Conservation (phyloP, 2,797 vertebrate species). For the Phaenicophaeus curvirostris region DNA sequence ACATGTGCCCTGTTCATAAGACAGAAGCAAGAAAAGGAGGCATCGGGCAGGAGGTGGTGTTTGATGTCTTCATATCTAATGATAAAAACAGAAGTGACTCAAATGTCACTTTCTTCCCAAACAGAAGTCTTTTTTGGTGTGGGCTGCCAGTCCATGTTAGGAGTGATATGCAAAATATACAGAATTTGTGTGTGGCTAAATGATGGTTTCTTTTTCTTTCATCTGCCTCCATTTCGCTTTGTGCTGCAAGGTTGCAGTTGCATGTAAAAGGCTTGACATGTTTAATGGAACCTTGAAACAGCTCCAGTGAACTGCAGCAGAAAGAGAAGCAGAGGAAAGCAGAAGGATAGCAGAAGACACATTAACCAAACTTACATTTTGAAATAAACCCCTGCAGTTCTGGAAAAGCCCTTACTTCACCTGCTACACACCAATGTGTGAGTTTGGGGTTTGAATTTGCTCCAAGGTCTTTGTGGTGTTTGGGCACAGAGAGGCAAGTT, state of each 20-base stretch:
- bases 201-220: constrained; percentile 39
- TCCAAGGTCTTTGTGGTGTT: background rate
- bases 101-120: constrained; percentile 62
- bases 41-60: background rate
- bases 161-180: constrained; percentile 16
- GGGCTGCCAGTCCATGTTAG: background rate
- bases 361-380: background rate
- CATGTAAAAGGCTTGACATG: background rate
- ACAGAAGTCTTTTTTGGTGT: constrained; percentile 45
- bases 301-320: background rate
- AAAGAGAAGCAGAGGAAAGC: background rate
- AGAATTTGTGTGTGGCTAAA: constrained; percentile 10
- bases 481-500: background rate
- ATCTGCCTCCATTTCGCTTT: background rate
- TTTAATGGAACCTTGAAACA: background rate
- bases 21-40: background rate
- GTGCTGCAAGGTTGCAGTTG: background rate
- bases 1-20: background rate
- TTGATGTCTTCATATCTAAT: constrained; percentile 11
- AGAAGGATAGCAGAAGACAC: background rate
- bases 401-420: background rate
- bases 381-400: background rate
- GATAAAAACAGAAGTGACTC: constrained; percentile 63
- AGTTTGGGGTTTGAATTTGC: background rate
- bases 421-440: background rate